Evolutionary conservation across 2,888 invertebrate genomes (phyloP).

Genomic region (Lycaena phlaeas): DNA sequence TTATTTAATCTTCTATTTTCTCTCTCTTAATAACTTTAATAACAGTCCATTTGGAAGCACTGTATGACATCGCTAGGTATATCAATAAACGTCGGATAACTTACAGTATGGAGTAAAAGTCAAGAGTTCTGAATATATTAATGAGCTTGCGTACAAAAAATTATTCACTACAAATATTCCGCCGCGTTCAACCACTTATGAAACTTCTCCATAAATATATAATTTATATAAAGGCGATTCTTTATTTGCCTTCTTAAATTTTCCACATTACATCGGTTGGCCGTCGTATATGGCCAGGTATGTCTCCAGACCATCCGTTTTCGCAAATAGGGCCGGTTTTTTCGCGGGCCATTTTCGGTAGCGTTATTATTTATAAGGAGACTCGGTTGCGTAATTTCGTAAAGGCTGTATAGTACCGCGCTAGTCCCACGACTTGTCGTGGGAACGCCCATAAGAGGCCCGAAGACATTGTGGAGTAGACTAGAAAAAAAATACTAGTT

Average conservation of each 20-base stretch:
- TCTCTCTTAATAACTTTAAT: too few species aligned
- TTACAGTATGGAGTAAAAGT: too few species aligned
- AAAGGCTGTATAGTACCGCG: constrained; percentile 31
- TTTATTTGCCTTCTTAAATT: constrained; percentile 8
- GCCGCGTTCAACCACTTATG: too few species aligned
- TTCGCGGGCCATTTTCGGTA: constrained; percentile 31
- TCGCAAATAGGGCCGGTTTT: constrained; percentile 30
- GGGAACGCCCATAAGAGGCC: constrained; percentile 20
- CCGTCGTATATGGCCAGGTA: constrained; percentile 33
- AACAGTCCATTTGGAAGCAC: too few species aligned
- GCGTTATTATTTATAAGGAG: constrained; percentile 50
- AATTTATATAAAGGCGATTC: constrained; percentile 4
- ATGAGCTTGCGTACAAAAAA: too few species aligned
- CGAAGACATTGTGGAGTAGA: constrained; percentile 13
- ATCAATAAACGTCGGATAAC: too few species aligned
- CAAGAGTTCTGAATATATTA: too few species aligned
- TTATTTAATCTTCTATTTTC: too few species aligned
- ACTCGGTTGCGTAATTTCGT: constrained; percentile 41
- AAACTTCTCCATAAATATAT: background rate
- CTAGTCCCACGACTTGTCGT: constrained; percentile 30
- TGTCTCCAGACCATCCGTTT: constrained; percentile 38
- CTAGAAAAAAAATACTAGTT: too few species aligned
- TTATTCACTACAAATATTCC: too few species aligned
- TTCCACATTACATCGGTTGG: constrained; percentile 17
- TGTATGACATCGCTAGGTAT: too few species aligned